Percentiles rank a stretch among this genome's conserved stretches.
These are phyloP conservation scores for Mimas tiliae DNA, from an alignment of 2,888 invertebrate species.

Conservation along the genomic window DNA sequence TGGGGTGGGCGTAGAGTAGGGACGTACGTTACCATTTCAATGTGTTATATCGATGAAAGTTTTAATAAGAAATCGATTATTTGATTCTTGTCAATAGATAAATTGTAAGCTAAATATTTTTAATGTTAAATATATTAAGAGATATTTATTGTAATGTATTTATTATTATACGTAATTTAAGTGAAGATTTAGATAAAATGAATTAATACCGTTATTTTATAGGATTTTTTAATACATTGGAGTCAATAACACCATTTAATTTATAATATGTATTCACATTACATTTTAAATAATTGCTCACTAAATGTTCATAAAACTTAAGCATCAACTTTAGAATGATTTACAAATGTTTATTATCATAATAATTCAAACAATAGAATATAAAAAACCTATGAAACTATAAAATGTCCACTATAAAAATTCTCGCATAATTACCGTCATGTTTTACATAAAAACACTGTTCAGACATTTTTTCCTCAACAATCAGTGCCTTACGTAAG, in stretches of 20 bases:
- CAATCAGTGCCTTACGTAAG: slow-evolving; percentile 17
- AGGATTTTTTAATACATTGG: too few species aligned
- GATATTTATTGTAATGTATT: too few species aligned
- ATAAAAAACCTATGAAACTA: slow-evolving; percentile 1
- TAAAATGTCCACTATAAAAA: slow-evolving; percentile 14
- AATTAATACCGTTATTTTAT: too few species aligned
- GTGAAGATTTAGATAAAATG: too few species aligned
- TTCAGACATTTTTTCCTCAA: slow-evolving; percentile 16
- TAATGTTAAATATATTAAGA: too few species aligned
- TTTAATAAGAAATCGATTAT: slow-evolving; percentile 13
- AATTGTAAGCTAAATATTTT: neutral
- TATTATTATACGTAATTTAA: too few species aligned
- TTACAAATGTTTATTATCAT: slow-evolving; percentile 17
- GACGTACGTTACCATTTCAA: neutral
- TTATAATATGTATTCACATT: neutral
- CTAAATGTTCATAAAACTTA: slow-evolving; percentile 2
- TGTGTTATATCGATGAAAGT: slow-evolving; percentile 45
- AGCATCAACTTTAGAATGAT: slow-evolving; percentile 30
- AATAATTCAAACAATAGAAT: neutral
- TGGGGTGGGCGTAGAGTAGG: slow-evolving; percentile 59
- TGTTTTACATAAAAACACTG: slow-evolving; percentile 11
- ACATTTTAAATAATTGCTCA: neutral
- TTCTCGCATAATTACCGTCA: slow-evolving; percentile 8
- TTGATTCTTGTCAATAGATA: neutral
- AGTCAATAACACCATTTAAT: neutral